phyloP scores from a whole-genome alignment of 2,888 invertebrate genomes.

The Patella pellucida region DNA sequence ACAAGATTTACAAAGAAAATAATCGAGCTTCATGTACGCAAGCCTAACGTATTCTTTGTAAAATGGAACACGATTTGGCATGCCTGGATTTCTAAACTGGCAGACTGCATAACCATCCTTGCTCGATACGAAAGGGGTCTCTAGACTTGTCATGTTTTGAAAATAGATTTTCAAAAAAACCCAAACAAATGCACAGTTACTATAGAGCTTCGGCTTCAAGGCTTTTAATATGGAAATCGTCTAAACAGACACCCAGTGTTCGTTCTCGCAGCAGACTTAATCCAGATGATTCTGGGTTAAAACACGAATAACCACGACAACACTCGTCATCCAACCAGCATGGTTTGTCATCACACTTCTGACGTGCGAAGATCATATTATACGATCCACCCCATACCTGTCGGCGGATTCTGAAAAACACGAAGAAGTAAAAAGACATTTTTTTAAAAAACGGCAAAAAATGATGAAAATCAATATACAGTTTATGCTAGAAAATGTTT shows the following conservation, averaged over 20 bases:
- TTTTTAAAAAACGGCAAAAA: too few relatives aligned
- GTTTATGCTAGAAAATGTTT: too few relatives aligned
- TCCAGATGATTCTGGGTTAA: neutral
- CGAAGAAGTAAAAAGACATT: too few relatives aligned
- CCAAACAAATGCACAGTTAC: neutral
- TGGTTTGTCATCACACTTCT: conserved; percentile 2
- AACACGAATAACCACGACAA: neutral
- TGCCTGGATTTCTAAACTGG: too few relatives aligned
- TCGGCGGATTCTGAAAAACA: neutral
- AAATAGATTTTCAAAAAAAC: neutral
- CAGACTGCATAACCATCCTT: too few relatives aligned
- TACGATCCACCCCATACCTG: conserved; percentile 5
- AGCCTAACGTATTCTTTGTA: too few relatives aligned
- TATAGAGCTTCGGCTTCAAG: neutral
- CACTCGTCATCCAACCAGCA: neutral
- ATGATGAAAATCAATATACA: too few relatives aligned
- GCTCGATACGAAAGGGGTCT: too few relatives aligned
- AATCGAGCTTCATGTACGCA: too few relatives aligned
- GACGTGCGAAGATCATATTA: neutral
- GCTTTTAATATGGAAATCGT: neutral
- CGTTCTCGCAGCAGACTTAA: neutral
- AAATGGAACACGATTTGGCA: too few relatives aligned
- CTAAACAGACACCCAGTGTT: neutral
- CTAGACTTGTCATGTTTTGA: too few relatives aligned
- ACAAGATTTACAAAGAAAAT: too few relatives aligned